Conservation (phyloP, 2,888 invertebrate species). For the Mellilla xanthometata region DNA sequence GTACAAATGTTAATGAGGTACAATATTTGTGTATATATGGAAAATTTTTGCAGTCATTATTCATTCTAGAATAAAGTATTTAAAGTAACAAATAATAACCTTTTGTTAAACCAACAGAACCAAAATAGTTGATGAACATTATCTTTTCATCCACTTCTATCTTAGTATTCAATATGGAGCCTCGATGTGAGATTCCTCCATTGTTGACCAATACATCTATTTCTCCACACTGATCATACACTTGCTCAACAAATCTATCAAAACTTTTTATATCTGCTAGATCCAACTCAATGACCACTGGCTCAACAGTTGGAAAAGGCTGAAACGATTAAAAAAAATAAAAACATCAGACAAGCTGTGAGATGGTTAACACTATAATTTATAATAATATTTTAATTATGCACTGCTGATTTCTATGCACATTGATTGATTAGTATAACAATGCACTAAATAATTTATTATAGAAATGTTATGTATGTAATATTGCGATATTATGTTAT, state of each 20-base stretch:
- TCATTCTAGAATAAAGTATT: too few relatives aligned
- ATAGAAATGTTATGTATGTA: too few relatives aligned
- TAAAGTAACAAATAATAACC: conserved; percentile 81
- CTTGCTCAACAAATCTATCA: conserved; percentile 84
- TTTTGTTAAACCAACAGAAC: conserved; percentile 94
- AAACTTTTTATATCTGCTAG: conserved; percentile 87
- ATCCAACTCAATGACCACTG: conserved; percentile 89
- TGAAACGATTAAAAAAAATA: too few relatives aligned
- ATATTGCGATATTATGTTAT: too few relatives aligned
- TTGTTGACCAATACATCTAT: conserved; percentile 97
- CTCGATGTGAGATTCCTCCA: conserved; percentile 93
- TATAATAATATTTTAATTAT: too few relatives aligned
- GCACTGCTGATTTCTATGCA: too few relatives aligned
- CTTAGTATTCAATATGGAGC: conserved; percentile 87
- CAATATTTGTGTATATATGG: too few relatives aligned
- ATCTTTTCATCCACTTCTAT: conserved; percentile 92
- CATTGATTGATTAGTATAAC: too few relatives aligned
- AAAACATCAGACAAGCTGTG: neutral
- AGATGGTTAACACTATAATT: too few relatives aligned
- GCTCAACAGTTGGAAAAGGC: conserved; percentile 82
- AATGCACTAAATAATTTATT: too few relatives aligned
- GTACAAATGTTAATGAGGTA: too few relatives aligned
- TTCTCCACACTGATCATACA: conserved; percentile 86
- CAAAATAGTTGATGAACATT: conserved; percentile 98
- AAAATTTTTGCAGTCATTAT: too few relatives aligned